A percentile compares a stretch with the other conserved stretches of the same genome.
phyloP scores from a whole-genome alignment of 2,888 invertebrate genomes.

The Coelinius sp. region DNA sequence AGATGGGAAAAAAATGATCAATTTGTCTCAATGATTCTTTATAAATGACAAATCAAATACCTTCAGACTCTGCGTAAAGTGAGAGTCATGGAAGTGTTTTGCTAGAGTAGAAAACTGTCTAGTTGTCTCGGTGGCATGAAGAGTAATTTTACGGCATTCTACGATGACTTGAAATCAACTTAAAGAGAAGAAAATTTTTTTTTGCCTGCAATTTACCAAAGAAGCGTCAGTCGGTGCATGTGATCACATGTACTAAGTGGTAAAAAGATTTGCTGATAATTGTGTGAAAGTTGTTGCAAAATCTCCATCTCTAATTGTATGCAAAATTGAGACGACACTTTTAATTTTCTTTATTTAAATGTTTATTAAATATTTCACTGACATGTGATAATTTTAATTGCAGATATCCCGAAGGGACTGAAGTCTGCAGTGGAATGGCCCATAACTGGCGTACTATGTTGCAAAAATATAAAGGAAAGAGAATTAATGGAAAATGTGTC shows the following conservation, averaged over 20 bases:
- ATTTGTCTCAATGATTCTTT: neutral
- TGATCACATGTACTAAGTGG: neutral
- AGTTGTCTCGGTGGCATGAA: slow-evolving; percentile 38
- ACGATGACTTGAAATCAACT: slow-evolving; percentile 23
- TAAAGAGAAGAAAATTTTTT: neutral
- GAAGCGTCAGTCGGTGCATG: neutral
- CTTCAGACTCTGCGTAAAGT: neutral
- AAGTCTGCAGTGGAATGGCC: neutral
- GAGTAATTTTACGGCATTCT: slow-evolving; percentile 43
- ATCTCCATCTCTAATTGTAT: neutral
- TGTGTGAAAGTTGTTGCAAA: neutral
- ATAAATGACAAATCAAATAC: neutral
- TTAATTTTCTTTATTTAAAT: neutral
- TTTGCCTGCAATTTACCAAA: neutral
- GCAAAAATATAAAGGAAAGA: slow-evolving; percentile 3
- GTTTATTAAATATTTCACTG: neutral
- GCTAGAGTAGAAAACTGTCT: neutral
- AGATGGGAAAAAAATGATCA: neutral
- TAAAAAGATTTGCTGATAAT: neutral
- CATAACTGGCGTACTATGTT: neutral
- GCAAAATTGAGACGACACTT: neutral
- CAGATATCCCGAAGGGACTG: neutral
- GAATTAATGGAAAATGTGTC: neutral
- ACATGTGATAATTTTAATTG: neutral
- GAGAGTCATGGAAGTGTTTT: slow-evolving; percentile 8